Percentiles rank a stretch among this genome's conserved stretches.
Evolutionary conservation across 1,140 invertebrate genomes (phyloP).

Genomic region (Octopus sinensis): DNA sequence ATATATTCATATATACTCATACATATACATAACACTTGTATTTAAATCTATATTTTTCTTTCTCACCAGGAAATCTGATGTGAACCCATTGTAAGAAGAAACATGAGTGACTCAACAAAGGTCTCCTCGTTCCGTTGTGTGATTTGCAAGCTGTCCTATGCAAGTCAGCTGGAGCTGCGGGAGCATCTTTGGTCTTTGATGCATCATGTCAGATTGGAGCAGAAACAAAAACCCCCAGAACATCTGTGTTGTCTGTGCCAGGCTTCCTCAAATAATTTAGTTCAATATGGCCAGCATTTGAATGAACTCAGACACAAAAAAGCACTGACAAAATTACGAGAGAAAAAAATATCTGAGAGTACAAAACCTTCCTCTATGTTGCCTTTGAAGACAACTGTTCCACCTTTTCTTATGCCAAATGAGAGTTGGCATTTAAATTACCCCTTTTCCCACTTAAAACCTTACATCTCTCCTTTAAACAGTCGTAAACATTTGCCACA

Average conservation of each 20-base stretch:
- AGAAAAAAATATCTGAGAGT: neutral
- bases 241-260: neutral
- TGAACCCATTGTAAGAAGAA: no score
- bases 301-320: neutral
- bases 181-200: neutral
- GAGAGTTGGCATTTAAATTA: neutral
- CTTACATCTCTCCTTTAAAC: no score
- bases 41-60: no score
- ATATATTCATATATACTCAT: neutral
- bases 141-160: neutral
- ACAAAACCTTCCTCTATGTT: no score
- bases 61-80: no score
- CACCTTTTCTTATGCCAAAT: neutral
- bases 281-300: constrained; percentile 2
- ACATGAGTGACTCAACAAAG: no score
- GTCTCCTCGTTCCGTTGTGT: neutral
- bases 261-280: neutral
- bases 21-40: neutral
- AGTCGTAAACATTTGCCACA: no score
- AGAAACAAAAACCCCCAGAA: neutral
- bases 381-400: no score
- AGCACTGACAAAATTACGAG: neutral
- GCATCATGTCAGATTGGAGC: neutral
- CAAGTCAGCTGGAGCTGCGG: neutral
- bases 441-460: neutral